Evolutionary conservation across 2,888 invertebrate genomes (phyloP), one percentile per base, ranked within the genome.

Genomic region (Phortica okadai): DNA sequence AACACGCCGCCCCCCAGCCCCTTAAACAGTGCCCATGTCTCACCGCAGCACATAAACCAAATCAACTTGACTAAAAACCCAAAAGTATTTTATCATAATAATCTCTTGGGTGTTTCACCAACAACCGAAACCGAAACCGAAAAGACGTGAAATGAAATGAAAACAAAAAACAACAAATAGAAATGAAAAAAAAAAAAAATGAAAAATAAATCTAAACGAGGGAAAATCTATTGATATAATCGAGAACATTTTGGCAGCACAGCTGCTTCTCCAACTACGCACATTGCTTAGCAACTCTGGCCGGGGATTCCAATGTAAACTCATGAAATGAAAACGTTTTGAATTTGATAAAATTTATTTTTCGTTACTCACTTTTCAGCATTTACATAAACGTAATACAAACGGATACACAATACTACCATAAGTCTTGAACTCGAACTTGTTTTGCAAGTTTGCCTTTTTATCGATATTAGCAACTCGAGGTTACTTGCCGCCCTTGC

Each of bases 31-130:
- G 45, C 45, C 45, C 33, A 14, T 16, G 0, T n/a, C 21, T 16
- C 33, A 25, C 62, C 16, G 44, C 56, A 72, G 7, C 1, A 56
- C 44, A 14, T 66, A 73, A 25, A 41, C 56, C 54, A 78, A 80
- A 76, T 75, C 79, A 59, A 77, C 62, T 78, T 77, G 73, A 69
- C 79, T 83, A 77, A 80, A 84, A 80, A 72, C 79, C 69, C 77
- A 76, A 86, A 82, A 77, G 88, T 81, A 88, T 88, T 86, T 86
- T 89, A 86, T 89, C 86, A 87, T 87, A 88, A 88, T 88, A 87
- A 89, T 89, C 87, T 88, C 79, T 82, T 85, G 70, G 54, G 70
- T 67, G n/a, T 44, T 67, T 3, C 4, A 44, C 42, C n/a, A 16
- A n/a, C n/a, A 8, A 16, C 59, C 33, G 33, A 33, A 33, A 33